These are phyloP conservation scores for Aphelinus certus DNA, from an alignment of 1,140 invertebrate species.

Conservation along the genomic window DNA sequence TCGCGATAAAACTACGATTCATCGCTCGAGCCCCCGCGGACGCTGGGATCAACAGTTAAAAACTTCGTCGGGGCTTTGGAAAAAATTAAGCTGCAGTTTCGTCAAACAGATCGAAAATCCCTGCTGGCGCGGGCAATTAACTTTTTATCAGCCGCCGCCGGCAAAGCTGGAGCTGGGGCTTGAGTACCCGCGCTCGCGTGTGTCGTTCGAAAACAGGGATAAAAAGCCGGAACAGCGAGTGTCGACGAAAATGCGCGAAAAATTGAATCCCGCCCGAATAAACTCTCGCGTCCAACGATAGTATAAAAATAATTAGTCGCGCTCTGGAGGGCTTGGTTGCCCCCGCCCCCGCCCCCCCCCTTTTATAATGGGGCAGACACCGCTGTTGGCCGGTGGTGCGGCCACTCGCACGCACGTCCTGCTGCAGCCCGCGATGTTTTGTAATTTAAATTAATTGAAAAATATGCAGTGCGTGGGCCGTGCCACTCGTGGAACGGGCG, in stretches of 20 bases:
- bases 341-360: not conserved
- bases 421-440: slow-evolving; percentile 47
- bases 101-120: slow-evolving; percentile 14
- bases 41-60: too few relatives aligned
- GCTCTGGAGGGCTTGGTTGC: slow-evolving; percentile 23
- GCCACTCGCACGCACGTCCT: slow-evolving; percentile 4
- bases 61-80: not conserved
- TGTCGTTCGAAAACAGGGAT: too few relatives aligned
- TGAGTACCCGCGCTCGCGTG: too few relatives aligned
- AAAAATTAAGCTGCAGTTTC: not conserved
- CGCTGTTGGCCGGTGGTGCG: not conserved
- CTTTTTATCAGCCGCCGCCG: slow-evolving; percentile 17
- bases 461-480: slow-evolving; percentile 57
- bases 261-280: slow-evolving; percentile 19
- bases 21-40: too few relatives aligned
- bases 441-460: slow-evolving; percentile 64
- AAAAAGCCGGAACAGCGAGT: too few relatives aligned
- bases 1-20: too few relatives aligned
- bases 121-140: not conserved
- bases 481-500: slow-evolving; percentile 38
- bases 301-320: slow-evolving; percentile 55
- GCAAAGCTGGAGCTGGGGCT: not conserved
- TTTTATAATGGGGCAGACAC: not conserved
- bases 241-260: not conserved
- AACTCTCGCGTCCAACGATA: slow-evolving; percentile 26